Conservation (phyloP, 2,797 vertebrate species). For the Melanotaenia boesemani region DNA sequence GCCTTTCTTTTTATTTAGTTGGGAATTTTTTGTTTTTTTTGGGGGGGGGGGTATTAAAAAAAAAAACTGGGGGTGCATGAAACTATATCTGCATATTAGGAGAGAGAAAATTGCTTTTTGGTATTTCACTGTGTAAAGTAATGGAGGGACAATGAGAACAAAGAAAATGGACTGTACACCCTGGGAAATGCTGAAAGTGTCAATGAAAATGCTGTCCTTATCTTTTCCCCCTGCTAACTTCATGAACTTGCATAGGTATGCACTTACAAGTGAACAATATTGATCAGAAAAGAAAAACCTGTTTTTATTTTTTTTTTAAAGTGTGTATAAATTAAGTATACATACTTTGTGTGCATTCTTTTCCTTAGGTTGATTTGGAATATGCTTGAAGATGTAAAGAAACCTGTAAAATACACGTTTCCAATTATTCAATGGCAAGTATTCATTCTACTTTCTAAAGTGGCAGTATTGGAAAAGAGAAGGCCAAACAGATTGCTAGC, state of each 20-base stretch:
- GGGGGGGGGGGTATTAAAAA: too few relatives aligned
- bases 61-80: conserved; percentile 22
- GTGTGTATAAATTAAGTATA: conserved; percentile 26
- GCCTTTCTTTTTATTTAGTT: conserved; percentile 78
- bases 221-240: conserved; percentile 55
- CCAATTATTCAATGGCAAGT: conserved; percentile 35
- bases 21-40: not conserved
- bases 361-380: conserved; percentile 39
- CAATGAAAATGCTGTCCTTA: conserved; percentile 3
- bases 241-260: conserved; percentile 63
- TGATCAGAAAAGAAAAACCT: not conserved
- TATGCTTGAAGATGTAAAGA: conserved; percentile 17
- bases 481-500: conserved; percentile 45
- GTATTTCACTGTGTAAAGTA: conserved; percentile 74
- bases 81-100: conserved; percentile 24
- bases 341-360: conserved; percentile 29
- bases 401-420: conserved; percentile 44
- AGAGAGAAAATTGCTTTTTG: conserved; percentile 9
- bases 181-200: conserved; percentile 19
- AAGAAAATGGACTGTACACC: not conserved
- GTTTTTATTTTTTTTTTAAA: not conserved
- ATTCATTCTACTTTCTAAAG: conserved; percentile 53
- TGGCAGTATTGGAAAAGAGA: conserved; percentile 58
- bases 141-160: conserved; percentile 33
- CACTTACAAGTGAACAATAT: conserved; percentile 29